These are phyloP conservation scores for Meta bourneti DNA, from an alignment of 2,888 invertebrate genomes.

Conservation along the genomic window DNA sequence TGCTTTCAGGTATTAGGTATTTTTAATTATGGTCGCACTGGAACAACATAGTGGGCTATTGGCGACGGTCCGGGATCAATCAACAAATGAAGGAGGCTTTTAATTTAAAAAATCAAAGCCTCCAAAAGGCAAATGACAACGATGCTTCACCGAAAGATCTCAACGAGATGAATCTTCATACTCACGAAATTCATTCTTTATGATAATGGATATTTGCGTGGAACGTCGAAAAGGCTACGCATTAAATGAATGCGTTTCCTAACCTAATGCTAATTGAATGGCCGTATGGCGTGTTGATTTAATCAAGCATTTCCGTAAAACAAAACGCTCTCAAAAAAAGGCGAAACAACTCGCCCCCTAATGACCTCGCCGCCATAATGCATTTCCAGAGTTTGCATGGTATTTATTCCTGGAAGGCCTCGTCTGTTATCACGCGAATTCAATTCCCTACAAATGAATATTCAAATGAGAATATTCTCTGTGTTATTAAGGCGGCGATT, in stretches of 20 bases:
- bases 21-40: no score
- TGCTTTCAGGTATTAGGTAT: no score
- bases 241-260: conserved; percentile 31
- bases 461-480: conserved; percentile 41
- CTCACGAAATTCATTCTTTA: background rate
- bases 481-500: background rate
- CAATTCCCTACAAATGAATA: conserved; percentile 47
- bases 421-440: conserved; percentile 37
- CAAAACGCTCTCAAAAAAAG: conserved; percentile 33
- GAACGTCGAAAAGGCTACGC: background rate
- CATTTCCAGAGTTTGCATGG: conserved; percentile 8
- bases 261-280: conserved; percentile 61
- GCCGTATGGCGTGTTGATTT: conserved; percentile 57
- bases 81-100: no score
- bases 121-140: background rate
- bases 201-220: conserved; percentile 15
- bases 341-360: conserved; percentile 15
- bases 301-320: conserved; percentile 49
- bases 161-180: no score
- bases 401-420: background rate
- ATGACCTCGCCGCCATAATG: conserved; percentile 40
- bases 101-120: no score
- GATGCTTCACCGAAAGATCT: no score
- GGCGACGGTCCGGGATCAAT: no score
- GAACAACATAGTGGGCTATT: no score